These are phyloP conservation scores for Hiodon tergisus DNA, from an alignment of 2,113 vertebrate genomes.

Conservation along the genomic window DNA sequence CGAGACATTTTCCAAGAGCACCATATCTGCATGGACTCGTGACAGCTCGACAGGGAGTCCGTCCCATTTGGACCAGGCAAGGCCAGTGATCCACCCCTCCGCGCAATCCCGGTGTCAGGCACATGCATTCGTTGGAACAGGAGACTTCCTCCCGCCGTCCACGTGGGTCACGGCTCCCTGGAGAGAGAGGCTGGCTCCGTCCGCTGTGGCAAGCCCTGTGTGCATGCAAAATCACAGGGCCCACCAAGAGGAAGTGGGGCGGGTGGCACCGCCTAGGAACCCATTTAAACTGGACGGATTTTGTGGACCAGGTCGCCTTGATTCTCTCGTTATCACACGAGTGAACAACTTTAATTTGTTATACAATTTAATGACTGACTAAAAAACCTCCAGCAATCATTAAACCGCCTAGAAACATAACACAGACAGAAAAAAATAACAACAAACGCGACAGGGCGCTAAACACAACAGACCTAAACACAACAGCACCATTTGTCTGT, in stretches of 20 bases:
- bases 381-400: constrained; percentile 22
- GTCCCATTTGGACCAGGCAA: neutral
- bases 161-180: too few species aligned
- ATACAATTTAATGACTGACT: constrained; percentile 70
- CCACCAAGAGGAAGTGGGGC: too few species aligned
- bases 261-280: neutral
- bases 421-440: constrained; percentile 45
- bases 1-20: too few species aligned
- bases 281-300: neutral
- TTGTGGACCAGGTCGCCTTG: constrained; percentile 39
- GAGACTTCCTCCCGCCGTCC: too few species aligned
- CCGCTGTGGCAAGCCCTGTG: too few species aligned
- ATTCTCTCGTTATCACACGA: constrained; percentile 59
- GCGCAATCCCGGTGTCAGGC: neutral
- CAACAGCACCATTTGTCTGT: too few species aligned
- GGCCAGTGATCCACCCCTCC: neutral
- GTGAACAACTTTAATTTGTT: constrained; percentile 63
- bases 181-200: too few species aligned
- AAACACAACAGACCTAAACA: too few species aligned
- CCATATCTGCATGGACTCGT: too few species aligned
- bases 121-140: too few species aligned
- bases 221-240: neutral
- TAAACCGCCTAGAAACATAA: neutral
- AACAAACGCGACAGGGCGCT: constrained; percentile 49
- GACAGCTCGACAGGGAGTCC: neutral